phyloP scores from a whole-genome alignment of 1,140 invertebrate species.

The Pogonus chalceus region DNA sequence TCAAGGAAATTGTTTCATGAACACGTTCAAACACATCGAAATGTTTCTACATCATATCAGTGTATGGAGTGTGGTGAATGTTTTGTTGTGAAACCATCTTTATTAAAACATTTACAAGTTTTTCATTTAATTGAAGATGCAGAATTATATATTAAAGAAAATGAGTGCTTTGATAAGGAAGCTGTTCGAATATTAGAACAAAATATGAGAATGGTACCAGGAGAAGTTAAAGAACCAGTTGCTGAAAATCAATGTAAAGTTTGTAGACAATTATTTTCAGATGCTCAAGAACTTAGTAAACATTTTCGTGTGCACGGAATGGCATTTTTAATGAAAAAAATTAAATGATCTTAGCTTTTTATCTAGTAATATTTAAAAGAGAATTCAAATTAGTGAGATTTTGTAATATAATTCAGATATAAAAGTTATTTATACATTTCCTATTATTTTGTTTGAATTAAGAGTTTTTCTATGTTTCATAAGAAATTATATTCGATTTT shows the following conservation, averaged over 20 bases:
- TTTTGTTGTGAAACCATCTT: slow-evolving; percentile 52
- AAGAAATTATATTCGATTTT: too few species aligned
- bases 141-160: slow-evolving; percentile 43
- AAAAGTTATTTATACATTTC: too few species aligned
- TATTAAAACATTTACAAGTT: slow-evolving; percentile 51
- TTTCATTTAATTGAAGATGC: slow-evolving; percentile 47
- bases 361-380: too few species aligned
- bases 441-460: too few species aligned
- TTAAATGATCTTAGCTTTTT: too few species aligned
- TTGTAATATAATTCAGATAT: too few species aligned
- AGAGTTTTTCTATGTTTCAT: too few species aligned
- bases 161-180: slow-evolving; percentile 43
- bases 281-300: slow-evolving; percentile 43
- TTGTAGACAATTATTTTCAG: slow-evolving; percentile 48
- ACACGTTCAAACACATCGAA: slow-evolving; percentile 45
- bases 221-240: slow-evolving; percentile 35
- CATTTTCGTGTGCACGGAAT: slow-evolving; percentile 56
- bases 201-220: slow-evolving; percentile 26
- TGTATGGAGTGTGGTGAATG: slow-evolving; percentile 59
- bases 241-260: slow-evolving; percentile 53
- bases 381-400: too few species aligned
- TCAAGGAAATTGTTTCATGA: slow-evolving; percentile 37
- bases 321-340: slow-evolving; percentile 49
- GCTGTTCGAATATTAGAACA: slow-evolving; percentile 38
- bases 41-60: slow-evolving; percentile 46